A percentile compares a stretch with the other conserved stretches of the same genome.
These are phyloP conservation scores for Rhabditoides inermis DNA, from an alignment of 2,888 invertebrate genomes.

Conservation along the genomic window DNA sequence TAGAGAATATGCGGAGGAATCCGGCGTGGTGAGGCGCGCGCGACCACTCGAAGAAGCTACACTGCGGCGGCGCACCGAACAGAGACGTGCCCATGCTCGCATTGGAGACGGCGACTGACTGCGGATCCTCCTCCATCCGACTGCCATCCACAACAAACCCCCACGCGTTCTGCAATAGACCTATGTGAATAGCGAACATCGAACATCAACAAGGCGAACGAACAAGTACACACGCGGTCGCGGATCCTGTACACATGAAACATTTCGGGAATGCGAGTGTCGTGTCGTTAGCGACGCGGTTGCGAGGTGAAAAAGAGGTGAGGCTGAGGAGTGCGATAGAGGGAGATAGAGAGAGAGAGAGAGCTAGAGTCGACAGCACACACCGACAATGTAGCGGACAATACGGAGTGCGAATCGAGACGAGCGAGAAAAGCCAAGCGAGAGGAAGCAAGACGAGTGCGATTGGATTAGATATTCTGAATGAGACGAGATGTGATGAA, in stretches of 20 bases:
- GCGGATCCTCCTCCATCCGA: no score
- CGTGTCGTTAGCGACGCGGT: not conserved
- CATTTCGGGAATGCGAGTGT: not conserved
- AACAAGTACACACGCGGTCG: no score
- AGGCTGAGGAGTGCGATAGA: not conserved
- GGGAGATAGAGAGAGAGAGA: not conserved
- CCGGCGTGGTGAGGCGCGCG: constrained; percentile 44
- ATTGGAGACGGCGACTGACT: not conserved
- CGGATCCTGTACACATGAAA: no score
- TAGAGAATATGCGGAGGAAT: constrained; percentile 50
- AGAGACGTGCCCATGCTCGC: not conserved
- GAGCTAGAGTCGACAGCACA: not conserved
- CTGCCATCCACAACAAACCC: no score
- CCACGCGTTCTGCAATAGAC: no score
- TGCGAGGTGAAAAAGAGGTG: not conserved
- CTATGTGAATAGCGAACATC: no score
- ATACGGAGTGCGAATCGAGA: not conserved
- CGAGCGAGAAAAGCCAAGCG: not conserved
- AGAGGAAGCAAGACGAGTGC: not conserved
- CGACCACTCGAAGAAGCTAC: constrained; percentile 47
- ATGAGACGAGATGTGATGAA: not conserved
- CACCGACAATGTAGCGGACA: not conserved
- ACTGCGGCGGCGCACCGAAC: no score
- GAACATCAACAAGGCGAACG: no score
- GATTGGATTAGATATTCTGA: not conserved